Base-by-base conservation (phyloP, 1,140 invertebrate genomes). In the Drosophila baimaii region DNA sequence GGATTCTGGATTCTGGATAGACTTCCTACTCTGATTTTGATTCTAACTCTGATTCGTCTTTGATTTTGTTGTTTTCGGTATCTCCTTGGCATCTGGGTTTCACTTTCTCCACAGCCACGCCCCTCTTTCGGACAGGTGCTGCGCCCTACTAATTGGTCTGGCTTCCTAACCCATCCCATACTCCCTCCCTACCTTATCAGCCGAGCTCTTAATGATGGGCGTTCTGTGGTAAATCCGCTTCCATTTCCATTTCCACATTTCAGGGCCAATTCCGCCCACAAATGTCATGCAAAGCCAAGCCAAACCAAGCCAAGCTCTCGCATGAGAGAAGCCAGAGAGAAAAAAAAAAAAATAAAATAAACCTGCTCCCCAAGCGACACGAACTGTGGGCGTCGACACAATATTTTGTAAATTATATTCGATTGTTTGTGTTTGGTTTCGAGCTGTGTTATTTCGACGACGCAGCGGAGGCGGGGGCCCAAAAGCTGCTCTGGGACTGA, bases 341-440 rank as follows among this genome's bases (percentile, higher is more conserved):
- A 17, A 29, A 47, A 49, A 27, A 13, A 39, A 47, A 47, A 49
- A 27, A 13, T 33, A 47, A 57, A 68, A 33, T 44, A 46, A 68
- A 68, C 61, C 65, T 66, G 65, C 65, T 69, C 46, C 62, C 62
- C 37, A 54, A 69, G 62, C 65, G 13, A 52, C 29, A 49, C 8
- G 27, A 54, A 77, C 66, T 70, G 82, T 86, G 83, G 82, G 82
- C 82, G 82, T 88, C 74, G 61, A 68, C 63, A 82, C 78, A 85
- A 86, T 86, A 86, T 88, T 86, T 88, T 79, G 79, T 88, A 59
- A 66, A 86, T 79, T 79, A 82, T 88, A 83, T 86, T 86, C 68
- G 79, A 88, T 83, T 83, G 76, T 79, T 82, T 69, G 47, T 54
- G 51, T 35, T 54, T 15, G 51, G 51, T 15, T 35, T 52, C 49